Evolutionary conservation across 2,113 vertebrate genomes (phyloP).

Genomic region (Saccopteryx leptura): DNA sequence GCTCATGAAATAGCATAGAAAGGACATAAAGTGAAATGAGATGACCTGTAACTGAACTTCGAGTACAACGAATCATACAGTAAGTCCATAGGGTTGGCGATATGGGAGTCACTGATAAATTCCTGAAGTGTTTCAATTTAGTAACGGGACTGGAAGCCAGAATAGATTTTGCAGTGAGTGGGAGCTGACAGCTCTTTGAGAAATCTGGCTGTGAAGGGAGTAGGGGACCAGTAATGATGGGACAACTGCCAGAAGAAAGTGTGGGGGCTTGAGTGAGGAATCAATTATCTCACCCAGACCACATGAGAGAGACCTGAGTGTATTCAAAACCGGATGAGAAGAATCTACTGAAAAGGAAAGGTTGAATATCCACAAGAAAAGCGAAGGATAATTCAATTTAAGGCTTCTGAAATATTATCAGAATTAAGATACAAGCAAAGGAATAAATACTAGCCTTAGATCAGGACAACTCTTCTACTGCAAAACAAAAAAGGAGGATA

Average conservation of each 20-base stretch:
- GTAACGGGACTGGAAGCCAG: background rate
- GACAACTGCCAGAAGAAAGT: background rate
- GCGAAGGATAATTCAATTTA: background rate
- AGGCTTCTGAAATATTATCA: background rate
- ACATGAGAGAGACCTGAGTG: background rate
- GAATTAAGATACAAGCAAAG: background rate
- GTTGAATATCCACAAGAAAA: background rate
- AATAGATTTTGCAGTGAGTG: background rate
- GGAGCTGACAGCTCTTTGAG: background rate
- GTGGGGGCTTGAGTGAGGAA: background rate
- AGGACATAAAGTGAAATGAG: background rate
- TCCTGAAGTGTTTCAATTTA: background rate
- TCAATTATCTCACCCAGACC: background rate
- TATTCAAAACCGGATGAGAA: conserved; percentile 34
- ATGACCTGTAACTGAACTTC: background rate
- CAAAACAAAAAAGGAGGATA: background rate
- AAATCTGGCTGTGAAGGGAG: background rate
- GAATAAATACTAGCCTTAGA: background rate
- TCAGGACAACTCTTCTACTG: background rate
- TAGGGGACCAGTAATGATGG: background rate
- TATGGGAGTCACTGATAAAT: conserved; percentile 25
- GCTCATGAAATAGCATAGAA: background rate
- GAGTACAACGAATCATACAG: background rate
- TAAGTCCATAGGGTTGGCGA: background rate
- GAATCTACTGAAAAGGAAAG: background rate